Percentiles rank a stretch among this genome's conserved stretches.
Evolutionary conservation across 2,888 invertebrate genomes (phyloP).

Genomic region (Micoletzkya japonica): DNA sequence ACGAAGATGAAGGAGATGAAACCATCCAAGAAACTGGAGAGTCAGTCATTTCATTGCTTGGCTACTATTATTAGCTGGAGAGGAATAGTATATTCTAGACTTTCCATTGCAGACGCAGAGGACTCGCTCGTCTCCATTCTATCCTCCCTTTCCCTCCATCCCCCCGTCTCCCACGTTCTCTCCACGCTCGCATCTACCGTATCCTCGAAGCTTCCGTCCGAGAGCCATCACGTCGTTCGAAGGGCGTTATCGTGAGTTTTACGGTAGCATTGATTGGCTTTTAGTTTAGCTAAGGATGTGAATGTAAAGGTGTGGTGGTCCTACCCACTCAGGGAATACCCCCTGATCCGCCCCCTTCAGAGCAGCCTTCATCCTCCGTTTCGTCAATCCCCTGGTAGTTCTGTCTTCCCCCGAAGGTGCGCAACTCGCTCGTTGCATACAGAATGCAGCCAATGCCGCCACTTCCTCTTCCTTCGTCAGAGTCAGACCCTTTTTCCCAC

Average conservation of each 20-base stretch:
- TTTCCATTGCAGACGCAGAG: background rate
- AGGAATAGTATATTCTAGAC: no score
- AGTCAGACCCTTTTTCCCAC: background rate
- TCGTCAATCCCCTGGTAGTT: slow-evolving; percentile 18
- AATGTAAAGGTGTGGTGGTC: background rate
- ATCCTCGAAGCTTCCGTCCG: background rate
- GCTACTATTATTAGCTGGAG: no score
- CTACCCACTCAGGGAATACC: background rate
- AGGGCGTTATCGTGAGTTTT: slow-evolving; percentile 27
- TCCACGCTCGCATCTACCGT: slow-evolving; percentile 6
- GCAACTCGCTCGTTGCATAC: background rate
- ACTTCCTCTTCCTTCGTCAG: background rate
- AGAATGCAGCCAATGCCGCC: slow-evolving; percentile 21
- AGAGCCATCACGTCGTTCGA: slow-evolving; percentile 19
- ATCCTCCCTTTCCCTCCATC: background rate
- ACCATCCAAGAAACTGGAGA: background rate
- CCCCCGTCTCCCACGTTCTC: slow-evolving; percentile 9
- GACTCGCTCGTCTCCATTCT: background rate
- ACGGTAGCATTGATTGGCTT: background rate
- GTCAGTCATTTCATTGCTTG: background rate
- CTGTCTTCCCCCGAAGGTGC: background rate
- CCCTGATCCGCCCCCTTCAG: background rate
- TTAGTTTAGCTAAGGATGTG: background rate
- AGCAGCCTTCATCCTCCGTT: slow-evolving; percentile 24
- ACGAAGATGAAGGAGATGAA: background rate